Evolutionary conservation across 2,113 vertebrate species (phyloP).

Genomic region (Ciconia maguari): DNA sequence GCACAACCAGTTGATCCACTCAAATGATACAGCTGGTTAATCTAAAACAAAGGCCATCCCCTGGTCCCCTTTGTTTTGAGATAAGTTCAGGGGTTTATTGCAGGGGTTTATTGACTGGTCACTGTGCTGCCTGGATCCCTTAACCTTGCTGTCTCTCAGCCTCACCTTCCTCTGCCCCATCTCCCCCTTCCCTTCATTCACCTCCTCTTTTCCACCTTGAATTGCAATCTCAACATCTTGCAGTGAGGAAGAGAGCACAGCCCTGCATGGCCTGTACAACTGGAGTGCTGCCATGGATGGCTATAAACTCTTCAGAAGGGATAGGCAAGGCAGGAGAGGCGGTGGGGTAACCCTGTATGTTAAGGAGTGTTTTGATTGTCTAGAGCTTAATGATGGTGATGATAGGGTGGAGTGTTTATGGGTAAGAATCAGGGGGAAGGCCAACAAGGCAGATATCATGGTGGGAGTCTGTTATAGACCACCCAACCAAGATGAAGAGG

Average conservation of each 20-base stretch:
- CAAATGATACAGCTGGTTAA: neutral
- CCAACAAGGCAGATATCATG: too few relatives aligned
- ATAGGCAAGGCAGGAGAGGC: too few relatives aligned
- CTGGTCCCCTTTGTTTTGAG: neutral
- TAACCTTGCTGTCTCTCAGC: neutral
- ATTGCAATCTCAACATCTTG: neutral
- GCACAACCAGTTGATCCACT: neutral
- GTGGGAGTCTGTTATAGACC: too few relatives aligned
- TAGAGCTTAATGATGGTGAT: too few relatives aligned
- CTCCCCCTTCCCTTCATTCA: neutral
- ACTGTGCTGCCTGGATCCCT: neutral
- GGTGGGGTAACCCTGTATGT: too few relatives aligned
- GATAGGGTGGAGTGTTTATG: too few relatives aligned
- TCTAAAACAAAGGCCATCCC: neutral
- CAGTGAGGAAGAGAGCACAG: neutral
- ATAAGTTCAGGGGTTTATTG: neutral
- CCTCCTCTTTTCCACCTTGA: neutral
- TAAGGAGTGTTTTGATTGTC: too few relatives aligned
- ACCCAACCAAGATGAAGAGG: too few relatives aligned
- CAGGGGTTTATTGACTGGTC: neutral
- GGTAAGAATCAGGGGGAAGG: too few relatives aligned
- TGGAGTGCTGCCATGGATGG: too few relatives aligned
- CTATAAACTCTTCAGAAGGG: too few relatives aligned
- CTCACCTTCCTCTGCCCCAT: neutral
- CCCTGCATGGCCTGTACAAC: too few relatives aligned